Base-by-base conservation (phyloP, 2,888 invertebrate species). In the Tricholauxania praeusta region DNA sequence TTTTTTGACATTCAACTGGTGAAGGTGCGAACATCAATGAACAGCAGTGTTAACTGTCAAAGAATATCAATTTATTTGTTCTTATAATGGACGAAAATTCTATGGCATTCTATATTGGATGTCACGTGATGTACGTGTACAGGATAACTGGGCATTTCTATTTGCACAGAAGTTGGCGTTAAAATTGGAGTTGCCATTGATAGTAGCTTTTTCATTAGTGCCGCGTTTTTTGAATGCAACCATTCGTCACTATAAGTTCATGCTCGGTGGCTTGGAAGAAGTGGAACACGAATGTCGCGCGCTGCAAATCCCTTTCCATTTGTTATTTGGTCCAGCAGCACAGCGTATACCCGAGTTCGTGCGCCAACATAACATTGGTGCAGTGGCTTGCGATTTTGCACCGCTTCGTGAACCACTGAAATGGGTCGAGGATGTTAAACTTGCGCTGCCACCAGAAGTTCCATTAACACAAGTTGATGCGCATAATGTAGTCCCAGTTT, bases 141-240 rank as follows among this genome's bases (percentile, higher is more conserved):
- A 97, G 87, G 97, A 97, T 84, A 97, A 97, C 84, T 97, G 97
- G 97, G 95, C 96, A 0, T 89, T 96, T 79, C 86, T 97, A 0
- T 96, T 93, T 85, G 94, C 96, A 0, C 97, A 97, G 86, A 93
- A 93, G 82, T 87, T 95, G 70, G 96, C 96, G 0, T 82, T 96
- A 19, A 95, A 96, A 86, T 90, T 94, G 80, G 89, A 94, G 84
- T 87, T 95, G 7, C 94, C 96, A 0, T 88, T 97, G 22, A 92
- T 93, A 81, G 93, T 96, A 55, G 93, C 94, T 81, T 96, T 93
- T 85, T 96, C 95, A 84, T 88, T 96, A 71, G 91, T 94, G 60
- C 93, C 94, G 4, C 93, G 91, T 81, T 95, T 94, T 84, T 88
- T 94, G 39, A 93, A 94, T 79, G 93, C 94, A 15, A 95, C 96